Evolutionary conservation across 2,888 invertebrate genomes (phyloP).

Genomic region (Nomada fabriciana): DNA sequence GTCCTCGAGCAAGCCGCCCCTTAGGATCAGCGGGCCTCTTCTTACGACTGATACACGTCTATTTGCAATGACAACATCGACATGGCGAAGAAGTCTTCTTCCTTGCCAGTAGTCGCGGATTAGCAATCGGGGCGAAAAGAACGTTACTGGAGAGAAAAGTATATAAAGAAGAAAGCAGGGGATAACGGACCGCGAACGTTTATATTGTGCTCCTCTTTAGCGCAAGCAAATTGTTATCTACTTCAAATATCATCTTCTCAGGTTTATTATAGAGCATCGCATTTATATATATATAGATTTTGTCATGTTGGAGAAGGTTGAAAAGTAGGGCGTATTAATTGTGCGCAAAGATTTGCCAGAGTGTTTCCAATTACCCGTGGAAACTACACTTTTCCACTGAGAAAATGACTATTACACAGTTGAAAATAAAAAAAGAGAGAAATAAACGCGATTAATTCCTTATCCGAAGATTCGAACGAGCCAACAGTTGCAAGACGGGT

Average conservation of each 20-base stretch:
- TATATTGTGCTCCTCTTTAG: conserved; percentile 22
- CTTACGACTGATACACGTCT: conserved; percentile 57
- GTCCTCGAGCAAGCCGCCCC: conserved; percentile 65
- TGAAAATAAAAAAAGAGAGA: conserved; percentile 8
- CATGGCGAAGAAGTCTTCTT: conserved; percentile 65
- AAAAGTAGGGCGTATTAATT: background rate
- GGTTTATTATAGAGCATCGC: conserved; percentile 2
- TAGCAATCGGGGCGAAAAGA: conserved; percentile 37
- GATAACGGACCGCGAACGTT: conserved; percentile 5
- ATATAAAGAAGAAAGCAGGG: conserved; percentile 17
- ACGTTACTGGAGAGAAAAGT: conserved; percentile 29
- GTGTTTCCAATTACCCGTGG: background rate
- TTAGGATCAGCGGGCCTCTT: conserved; percentile 64
- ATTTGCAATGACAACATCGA: conserved; percentile 62
- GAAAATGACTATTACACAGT: background rate
- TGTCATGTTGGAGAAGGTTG: background rate
- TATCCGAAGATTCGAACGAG: background rate
- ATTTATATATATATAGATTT: conserved; percentile 15
- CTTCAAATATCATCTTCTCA: background rate
- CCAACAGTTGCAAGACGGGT: background rate
- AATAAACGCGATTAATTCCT: conserved; percentile 11
- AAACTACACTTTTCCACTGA: background rate
- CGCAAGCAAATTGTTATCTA: conserved; percentile 17
- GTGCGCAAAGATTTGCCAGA: conserved; percentile 2
- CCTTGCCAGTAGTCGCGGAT: conserved; percentile 61